These are phyloP conservation scores for Patiria pectinifera DNA, from an alignment of 53 echinoderm and acorn worm genomes.

Conservation along the genomic window DNA sequence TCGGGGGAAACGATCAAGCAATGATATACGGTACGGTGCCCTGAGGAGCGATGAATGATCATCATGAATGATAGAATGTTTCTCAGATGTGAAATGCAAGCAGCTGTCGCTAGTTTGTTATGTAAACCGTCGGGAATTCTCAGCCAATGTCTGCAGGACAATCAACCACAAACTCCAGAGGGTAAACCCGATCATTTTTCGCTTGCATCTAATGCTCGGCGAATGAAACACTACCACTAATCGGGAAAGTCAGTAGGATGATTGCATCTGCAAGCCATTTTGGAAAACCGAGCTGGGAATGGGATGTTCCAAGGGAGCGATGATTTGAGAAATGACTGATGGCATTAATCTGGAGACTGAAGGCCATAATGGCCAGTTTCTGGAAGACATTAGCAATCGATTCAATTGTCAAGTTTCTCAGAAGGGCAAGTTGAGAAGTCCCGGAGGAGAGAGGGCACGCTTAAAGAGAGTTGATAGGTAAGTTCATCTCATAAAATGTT, in stretches of 20 bases:
- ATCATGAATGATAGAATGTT: not conserved
- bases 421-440: not conserved
- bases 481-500: too few species aligned
- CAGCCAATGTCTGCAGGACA: not conserved
- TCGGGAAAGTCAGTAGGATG: not conserved
- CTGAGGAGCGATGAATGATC: not conserved
- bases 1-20: not conserved
- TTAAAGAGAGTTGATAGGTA: too few species aligned
- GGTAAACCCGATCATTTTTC: too few species aligned
- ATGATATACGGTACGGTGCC: not conserved
- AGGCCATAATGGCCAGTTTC: not conserved
- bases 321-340: conserved; percentile 2
- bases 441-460: not conserved
- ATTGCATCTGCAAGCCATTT: not conserved
- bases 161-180: not conserved
- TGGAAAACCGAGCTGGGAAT: not conserved
- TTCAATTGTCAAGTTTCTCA: not conserved
- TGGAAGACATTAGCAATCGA: conserved; percentile 19
- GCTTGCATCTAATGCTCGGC: too few species aligned
- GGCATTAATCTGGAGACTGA: not conserved
- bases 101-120: not conserved
- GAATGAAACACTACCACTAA: not conserved
- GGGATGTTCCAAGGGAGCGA: not conserved
- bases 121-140: not conserved
- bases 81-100: not conserved